Evolutionary conservation across 2,888 invertebrate species (phyloP), one percentile per base, ranked within the genome.

Genomic region (Aleiodes testaceus): DNA sequence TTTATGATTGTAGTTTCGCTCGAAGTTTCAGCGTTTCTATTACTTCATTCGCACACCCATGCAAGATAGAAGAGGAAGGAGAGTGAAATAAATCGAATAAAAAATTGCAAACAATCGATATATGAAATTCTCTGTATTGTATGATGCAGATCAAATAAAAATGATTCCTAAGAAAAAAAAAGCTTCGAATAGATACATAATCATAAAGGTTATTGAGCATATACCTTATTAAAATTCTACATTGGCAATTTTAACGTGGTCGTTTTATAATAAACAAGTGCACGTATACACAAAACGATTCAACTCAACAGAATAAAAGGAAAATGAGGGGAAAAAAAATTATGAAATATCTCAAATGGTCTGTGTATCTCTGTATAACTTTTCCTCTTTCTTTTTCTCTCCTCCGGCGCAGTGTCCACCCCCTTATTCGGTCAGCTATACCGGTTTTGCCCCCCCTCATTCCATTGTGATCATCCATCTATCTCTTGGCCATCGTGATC

Each of bases 401-500:
- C 59, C n/a, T 68, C n/a, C 22, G 14, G 36, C 42, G 45, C 30
- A 70, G 69, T 74, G 74, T 72, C 70, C 69, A 73, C 66, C 20
- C 69, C 74, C 74, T 53, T 72, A 72, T 72, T 72, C 55, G 75
- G 74, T 55, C 68, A 45, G 65, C 26, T 66, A 74, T 75, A 75
- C 75, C 73, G 75, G 75, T 75, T 75, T 70, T 69, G 66, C 63
- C 55, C 20, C 36, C 36, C 70, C 70, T 11, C 36, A 36, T 36
- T 69, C 69, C 72, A 74, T 72, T 75, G 75, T 74, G 69, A 75
- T 74, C 74, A 70, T 63, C 74, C 70, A 73, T 73, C 72, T 67
- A 22, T 70, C 16, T 49, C 22, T 42, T 47, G 66, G 70, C 66
- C 70, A 64, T 61, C 64, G 64, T 26, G 74, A 63, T 59, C 36